Conservation (phyloP, 92 coral and sea anemone species). For the Bergia puertoricense region DNA sequence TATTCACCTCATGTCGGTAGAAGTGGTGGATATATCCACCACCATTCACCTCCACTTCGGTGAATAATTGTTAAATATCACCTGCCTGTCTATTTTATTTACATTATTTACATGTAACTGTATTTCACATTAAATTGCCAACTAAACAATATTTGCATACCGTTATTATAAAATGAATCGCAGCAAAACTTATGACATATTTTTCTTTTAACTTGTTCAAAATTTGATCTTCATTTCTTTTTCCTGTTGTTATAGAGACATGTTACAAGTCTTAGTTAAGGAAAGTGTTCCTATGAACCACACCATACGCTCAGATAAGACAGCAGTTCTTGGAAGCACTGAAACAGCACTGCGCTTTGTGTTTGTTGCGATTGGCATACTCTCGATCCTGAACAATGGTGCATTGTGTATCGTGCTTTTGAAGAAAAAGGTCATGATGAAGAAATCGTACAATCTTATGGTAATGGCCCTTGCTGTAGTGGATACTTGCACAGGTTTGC, state of each 20-base stretch:
- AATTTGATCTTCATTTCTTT: too few relatives aligned
- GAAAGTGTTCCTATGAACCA: not conserved
- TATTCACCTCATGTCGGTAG: too few relatives aligned
- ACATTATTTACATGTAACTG: too few relatives aligned
- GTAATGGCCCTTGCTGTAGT: slow-evolving; percentile 3
- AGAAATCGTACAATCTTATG: slow-evolving; percentile 1
- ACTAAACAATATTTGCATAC: too few relatives aligned
- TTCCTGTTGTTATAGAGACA: not conserved
- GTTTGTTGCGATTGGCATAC: not conserved
- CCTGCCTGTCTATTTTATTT: too few relatives aligned
- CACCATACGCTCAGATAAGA: not conserved
- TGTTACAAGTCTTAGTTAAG: not conserved
- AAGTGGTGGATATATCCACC: too few relatives aligned
- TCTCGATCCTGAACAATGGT: slow-evolving; percentile 16
- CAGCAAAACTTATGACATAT: not conserved
- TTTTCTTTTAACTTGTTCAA: not conserved
- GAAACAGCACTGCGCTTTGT: not conserved
- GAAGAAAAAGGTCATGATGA: not conserved
- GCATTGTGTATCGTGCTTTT: not conserved
- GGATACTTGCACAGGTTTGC: not conserved
- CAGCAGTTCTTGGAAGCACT: not conserved
- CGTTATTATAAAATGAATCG: too few relatives aligned
- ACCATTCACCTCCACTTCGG: too few relatives aligned
- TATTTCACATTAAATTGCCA: too few relatives aligned
- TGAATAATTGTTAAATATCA: too few relatives aligned